These are phyloP conservation scores for Bombyx mandarina DNA, from an alignment of 1,140 invertebrate species.

Conservation along the genomic window DNA sequence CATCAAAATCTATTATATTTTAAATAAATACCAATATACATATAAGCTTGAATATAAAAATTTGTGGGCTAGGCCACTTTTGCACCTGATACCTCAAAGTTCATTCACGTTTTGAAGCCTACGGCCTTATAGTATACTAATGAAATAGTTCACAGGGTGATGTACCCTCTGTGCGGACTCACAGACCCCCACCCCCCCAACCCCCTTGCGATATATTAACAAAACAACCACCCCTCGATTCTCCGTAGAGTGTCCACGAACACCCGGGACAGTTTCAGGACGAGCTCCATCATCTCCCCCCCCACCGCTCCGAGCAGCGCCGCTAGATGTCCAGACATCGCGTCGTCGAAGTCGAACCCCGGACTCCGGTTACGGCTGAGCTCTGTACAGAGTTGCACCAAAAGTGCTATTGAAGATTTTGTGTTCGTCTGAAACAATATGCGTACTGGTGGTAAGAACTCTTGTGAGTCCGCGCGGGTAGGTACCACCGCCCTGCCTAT, in stretches of 20 bases:
- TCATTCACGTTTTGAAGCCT: no score
- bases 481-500: no score
- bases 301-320: conserved; percentile 3
- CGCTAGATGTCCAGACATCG: conserved; percentile 8
- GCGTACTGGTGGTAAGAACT: no score
- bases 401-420: conserved; percentile 11
- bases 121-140: no score
- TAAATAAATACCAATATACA: no score
- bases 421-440: conserved; percentile 13
- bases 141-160: not conserved
- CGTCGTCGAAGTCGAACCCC: conserved; percentile 20
- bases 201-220: not conserved
- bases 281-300: conserved; percentile 11
- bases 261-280: conserved; percentile 11
- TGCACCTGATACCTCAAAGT: no score
- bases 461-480: no score
- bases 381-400: conserved; percentile 8
- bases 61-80: no score
- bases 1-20: no score
- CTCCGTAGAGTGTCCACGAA: conserved; percentile 7
- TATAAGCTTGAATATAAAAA: no score
- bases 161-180: not conserved
- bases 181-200: not conserved
- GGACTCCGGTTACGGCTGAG: not conserved
- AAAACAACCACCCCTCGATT: conserved; percentile 11